Conservation (phyloP, 2,113 vertebrate genomes). For the Seriola rivoliana region DNA sequence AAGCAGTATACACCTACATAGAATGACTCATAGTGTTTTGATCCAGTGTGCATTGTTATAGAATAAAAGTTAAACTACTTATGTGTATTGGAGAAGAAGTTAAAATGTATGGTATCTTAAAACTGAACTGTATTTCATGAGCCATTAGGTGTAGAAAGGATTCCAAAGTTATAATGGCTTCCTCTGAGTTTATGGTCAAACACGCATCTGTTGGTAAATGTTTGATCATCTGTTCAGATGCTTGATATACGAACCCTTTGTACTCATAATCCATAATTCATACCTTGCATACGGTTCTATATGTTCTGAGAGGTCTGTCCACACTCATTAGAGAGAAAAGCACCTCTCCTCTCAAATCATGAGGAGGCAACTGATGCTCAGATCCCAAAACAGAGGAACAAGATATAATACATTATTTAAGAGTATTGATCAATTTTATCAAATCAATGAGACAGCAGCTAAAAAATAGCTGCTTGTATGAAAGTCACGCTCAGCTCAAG, state of each 20-base stretch:
- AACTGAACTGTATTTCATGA: slow-evolving; percentile 3
- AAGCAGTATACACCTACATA: neutral
- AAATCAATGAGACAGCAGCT: slow-evolving; percentile 73
- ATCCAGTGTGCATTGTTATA: neutral
- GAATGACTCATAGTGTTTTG: neutral
- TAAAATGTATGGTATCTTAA: neutral
- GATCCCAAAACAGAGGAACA: slow-evolving; percentile 66
- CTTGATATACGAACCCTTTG: slow-evolving; percentile 65
- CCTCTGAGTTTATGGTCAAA: slow-evolving; percentile 17
- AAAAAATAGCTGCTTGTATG: slow-evolving; percentile 66
- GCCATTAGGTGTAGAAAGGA: slow-evolving; percentile 23
- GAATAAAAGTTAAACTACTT: neutral
- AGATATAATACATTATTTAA: slow-evolving; percentile 79
- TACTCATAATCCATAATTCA: slow-evolving; percentile 77
- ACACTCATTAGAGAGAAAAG: slow-evolving; percentile 66
- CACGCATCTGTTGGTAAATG: slow-evolving; percentile 49
- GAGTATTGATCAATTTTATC: slow-evolving; percentile 81
- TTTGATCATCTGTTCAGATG: slow-evolving; percentile 71
- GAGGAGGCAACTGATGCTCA: slow-evolving; percentile 61
- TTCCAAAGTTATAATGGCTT: neutral
- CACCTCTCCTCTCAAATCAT: slow-evolving; percentile 50
- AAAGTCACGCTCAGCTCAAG: slow-evolving; percentile 66
- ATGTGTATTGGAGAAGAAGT: neutral
- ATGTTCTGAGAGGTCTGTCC: slow-evolving; percentile 56
- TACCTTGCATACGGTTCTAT: slow-evolving; percentile 46